Evolutionary conservation across 2,888 invertebrate genomes (phyloP).

Genomic region (Sclerodermus sp.): DNA sequence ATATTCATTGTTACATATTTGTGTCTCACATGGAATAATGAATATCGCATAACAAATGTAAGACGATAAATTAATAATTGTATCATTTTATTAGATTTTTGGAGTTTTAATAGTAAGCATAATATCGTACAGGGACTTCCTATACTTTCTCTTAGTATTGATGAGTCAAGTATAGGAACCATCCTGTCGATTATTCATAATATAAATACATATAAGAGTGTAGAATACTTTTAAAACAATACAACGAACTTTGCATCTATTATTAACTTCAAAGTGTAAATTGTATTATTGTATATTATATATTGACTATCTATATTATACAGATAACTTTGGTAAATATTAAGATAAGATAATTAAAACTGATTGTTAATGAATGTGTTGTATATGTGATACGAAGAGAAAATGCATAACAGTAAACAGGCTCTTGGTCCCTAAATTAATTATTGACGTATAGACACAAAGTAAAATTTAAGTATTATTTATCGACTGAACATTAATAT

Average conservation of each 20-base stretch:
- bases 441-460: slow-evolving; percentile 11
- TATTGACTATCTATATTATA: slow-evolving; percentile 25
- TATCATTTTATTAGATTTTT: too few relatives aligned
- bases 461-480: slow-evolving; percentile 6
- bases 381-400: slow-evolving; percentile 15
- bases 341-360: slow-evolving; percentile 28
- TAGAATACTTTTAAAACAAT: slow-evolving; percentile 28
- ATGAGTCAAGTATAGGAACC: too few relatives aligned
- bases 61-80: too few relatives aligned
- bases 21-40: slow-evolving; percentile 18
- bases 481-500: slow-evolving; percentile 13
- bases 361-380: slow-evolving; percentile 35
- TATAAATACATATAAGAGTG: slow-evolving; percentile 23
- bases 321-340: slow-evolving; percentile 31
- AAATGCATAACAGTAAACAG: slow-evolving; percentile 12
- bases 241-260: slow-evolving; percentile 29
- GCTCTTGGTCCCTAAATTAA: slow-evolving; percentile 35
- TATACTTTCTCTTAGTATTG: too few relatives aligned
- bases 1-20: slow-evolving; percentile 31
- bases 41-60: slow-evolving; percentile 2
- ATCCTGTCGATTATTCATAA: slow-evolving; percentile 23
- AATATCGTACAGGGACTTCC: too few relatives aligned
- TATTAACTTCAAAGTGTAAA: slow-evolving; percentile 28
- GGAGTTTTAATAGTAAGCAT: too few relatives aligned
- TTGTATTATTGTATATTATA: slow-evolving; percentile 27